These are phyloP conservation scores for Neosilurus mollespiculum DNA, from an alignment of 2,797 vertebrate genomes.

Conservation along the genomic window DNA sequence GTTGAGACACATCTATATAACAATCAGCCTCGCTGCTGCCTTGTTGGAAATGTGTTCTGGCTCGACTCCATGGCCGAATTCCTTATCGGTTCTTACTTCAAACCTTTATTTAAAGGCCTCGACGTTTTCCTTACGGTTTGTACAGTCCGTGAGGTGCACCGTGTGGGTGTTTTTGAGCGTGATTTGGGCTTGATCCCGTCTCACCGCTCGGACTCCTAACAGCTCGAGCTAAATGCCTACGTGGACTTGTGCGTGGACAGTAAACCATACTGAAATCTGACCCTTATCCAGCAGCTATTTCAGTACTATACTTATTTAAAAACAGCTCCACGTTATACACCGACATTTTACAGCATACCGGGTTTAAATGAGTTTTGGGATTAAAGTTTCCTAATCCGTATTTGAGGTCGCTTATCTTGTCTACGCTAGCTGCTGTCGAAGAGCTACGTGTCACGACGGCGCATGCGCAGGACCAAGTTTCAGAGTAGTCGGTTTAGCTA, in stretches of 20 bases:
- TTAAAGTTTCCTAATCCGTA: constrained; percentile 55
- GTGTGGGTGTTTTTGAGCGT: background rate
- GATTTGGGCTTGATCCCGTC: constrained; percentile 54
- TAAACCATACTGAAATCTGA: constrained; percentile 6
- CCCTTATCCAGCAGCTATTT: background rate
- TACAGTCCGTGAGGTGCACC: background rate
- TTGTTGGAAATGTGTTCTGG: constrained; percentile 57
- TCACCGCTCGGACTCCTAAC: constrained; percentile 61
- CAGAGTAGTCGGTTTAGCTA: constrained; percentile 56
- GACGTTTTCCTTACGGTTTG: background rate
- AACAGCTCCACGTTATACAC: background rate
- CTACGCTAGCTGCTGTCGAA: constrained; percentile 4
- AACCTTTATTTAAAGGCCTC: too few relatives aligned
- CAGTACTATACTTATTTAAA: background rate
- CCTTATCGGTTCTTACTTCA: background rate
- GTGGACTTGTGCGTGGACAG: constrained; percentile 75
- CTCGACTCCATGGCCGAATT: constrained; percentile 69
- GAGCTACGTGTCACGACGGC: constrained; percentile 66
- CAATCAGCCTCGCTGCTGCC: background rate
- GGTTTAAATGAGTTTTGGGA: constrained; percentile 22
- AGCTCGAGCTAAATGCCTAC: constrained; percentile 76
- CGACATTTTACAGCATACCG: background rate
- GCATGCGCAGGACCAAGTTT: constrained; percentile 61
- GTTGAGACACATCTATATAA: too few relatives aligned
- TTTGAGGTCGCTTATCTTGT: constrained; percentile 58